A percentile compares a stretch with the other conserved stretches of the same genome.
Conservation (phyloP, 2,888 invertebrate species). For the Digitonthophagus gazella region DNA sequence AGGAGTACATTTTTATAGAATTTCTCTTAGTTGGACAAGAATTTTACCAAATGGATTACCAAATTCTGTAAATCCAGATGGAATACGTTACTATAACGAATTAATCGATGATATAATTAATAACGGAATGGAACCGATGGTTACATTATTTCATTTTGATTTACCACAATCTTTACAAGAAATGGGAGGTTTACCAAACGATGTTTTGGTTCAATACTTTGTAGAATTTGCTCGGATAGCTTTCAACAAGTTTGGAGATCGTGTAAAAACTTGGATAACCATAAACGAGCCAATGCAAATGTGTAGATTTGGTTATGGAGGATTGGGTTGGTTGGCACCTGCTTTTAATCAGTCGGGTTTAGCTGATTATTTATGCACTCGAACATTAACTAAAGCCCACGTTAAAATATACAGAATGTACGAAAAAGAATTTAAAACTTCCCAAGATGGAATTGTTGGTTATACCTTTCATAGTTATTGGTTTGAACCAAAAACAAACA, state of each 20-base stretch:
- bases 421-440: constrained; percentile 51
- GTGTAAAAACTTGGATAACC: constrained; percentile 56
- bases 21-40: constrained; percentile 64
- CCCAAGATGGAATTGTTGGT: constrained; percentile 49
- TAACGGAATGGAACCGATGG: constrained; percentile 58
- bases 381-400: constrained; percentile 64
- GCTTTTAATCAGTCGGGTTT: constrained; percentile 54
- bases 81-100: constrained; percentile 62
- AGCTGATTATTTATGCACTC: constrained; percentile 62
- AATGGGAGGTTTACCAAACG: constrained; percentile 61
- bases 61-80: constrained; percentile 59
- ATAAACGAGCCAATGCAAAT: constrained; percentile 52
- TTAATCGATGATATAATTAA: constrained; percentile 58
- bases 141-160: constrained; percentile 67
- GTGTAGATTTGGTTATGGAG: constrained; percentile 44
- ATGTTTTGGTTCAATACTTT: constrained; percentile 59
- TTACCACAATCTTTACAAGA: constrained; percentile 60
- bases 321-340: constrained; percentile 50
- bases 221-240: constrained; percentile 59
- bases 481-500: constrained; percentile 55
- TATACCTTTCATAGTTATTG: constrained; percentile 58
- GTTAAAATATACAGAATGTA: constrained; percentile 62
- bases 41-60: constrained; percentile 60
- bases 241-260: constrained; percentile 43
- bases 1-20: constrained; percentile 52